Evolutionary conservation across 2,797 vertebrate genomes (phyloP), one percentile per base, ranked within the genome.

Genomic region (Urosaurus nigricauda): DNA sequence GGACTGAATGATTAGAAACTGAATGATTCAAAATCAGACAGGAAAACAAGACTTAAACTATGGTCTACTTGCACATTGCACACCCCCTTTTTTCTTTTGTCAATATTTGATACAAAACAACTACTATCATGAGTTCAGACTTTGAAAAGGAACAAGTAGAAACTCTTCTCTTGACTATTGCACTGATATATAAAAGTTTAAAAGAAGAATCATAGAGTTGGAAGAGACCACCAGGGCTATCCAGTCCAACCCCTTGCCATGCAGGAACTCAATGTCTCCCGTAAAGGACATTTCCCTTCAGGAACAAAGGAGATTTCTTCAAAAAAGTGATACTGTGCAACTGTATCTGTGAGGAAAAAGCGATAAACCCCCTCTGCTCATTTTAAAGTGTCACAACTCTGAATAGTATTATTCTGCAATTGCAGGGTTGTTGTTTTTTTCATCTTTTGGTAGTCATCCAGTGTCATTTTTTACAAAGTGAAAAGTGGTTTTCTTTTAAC

Each of bases 361-460:
- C 29, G 13, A 29, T 73, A 74, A 78, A 35, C 12, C 73, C 5
- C 75, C 5, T 78, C 37, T 81, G 74, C 79, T 90, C 71, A 80
- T 37, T 85, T 21, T 68, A 5, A 90, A 91, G 81, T 65, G 88
- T 4, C 88, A 60, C 35, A 32, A 32, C 35, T 63, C 78, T 78
- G 16, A 87, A 85, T 1, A 8, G 4, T 3, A 47, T 1, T 85
- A 1, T 79, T 79, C 84, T 3, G 37, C n/a, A 86, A 68, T 6
- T 70, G 9, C 8, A 83, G 5, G n/a, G n/a, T n/a, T n/a, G n/a
- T n/a, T n/a, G n/a, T 35, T 90, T 73, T 0, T 3, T 88, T 5
- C 65, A n/a, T 85, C 16, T 90, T 79, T 60, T 5, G 47, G 2
- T 78, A 91, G 29, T 92, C 80, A 21, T 68, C 73, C 89, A 32